Conservation (phyloP, 2,113 vertebrate genomes). For the Mobula birostris region DNA sequence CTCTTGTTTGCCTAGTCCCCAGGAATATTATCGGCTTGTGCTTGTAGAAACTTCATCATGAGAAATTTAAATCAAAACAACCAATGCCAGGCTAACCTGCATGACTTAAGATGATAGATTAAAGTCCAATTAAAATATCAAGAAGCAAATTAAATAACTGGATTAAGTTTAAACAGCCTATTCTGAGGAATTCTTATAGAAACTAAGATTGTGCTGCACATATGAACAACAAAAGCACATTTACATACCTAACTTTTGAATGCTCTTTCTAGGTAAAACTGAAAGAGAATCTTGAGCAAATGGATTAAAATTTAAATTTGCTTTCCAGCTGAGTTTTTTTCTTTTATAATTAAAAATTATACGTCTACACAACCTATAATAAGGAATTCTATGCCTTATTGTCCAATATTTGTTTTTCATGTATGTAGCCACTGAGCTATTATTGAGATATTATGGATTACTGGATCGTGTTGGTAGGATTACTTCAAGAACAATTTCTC, state of each 20-base stretch:
- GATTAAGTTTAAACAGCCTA: conserved; percentile 12
- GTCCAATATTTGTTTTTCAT: not conserved
- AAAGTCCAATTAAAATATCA: not conserved
- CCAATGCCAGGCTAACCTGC: not conserved
- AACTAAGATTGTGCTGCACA: not conserved
- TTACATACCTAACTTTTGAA: not conserved
- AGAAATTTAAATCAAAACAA: not conserved
- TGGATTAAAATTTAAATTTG: not conserved
- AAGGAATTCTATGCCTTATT: not conserved
- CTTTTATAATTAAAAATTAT: not conserved
- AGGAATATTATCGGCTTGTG: no score
- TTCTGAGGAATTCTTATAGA: conserved; percentile 44
- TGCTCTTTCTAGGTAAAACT: not conserved
- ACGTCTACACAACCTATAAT: not conserved
- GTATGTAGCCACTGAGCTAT: not conserved
- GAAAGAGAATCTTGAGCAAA: not conserved
- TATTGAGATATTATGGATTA: not conserved
- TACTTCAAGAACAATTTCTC: not conserved
- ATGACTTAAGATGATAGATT: not conserved
- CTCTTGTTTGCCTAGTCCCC: no score
- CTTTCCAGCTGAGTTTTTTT: not conserved
- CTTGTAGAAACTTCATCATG: not conserved
- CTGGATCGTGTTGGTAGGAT: not conserved
- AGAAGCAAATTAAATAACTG: not conserved
- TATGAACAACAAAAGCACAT: not conserved